Evolutionary conservation across 2,113 vertebrate species (phyloP).

Genomic region (Vidua chalybeata): DNA sequence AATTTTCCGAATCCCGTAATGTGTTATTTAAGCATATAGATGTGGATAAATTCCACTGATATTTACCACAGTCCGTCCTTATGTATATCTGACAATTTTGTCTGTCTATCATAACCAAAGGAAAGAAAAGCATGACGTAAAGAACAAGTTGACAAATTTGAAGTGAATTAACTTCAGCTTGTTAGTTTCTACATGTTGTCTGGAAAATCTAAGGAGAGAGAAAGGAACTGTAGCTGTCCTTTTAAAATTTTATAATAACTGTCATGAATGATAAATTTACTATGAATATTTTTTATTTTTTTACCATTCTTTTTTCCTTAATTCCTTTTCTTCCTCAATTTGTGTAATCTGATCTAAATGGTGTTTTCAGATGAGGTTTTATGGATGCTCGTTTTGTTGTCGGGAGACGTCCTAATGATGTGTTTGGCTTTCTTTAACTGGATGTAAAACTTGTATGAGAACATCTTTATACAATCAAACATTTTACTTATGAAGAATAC

Average conservation of each 20-base stretch:
- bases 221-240: not conserved
- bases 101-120: not conserved
- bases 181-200: not conserved
- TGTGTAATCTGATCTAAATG: not conserved
- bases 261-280: not conserved
- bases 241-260: not conserved
- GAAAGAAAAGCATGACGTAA: not conserved
- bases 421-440: constrained; percentile 15
- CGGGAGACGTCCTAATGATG: not conserved
- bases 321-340: not conserved
- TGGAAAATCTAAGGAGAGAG: not conserved
- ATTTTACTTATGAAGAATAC: not conserved
- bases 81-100: not conserved
- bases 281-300: not conserved
- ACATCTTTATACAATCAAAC: not conserved
- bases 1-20: not conserved
- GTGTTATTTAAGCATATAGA: not conserved
- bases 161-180: not conserved
- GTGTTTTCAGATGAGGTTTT: not conserved
- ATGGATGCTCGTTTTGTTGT: not conserved
- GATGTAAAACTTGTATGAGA: not conserved
- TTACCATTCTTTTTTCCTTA: not conserved
- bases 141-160: not conserved
- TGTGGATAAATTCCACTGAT: not conserved
- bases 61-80: not conserved